Conservation (phyloP, 2,113 vertebrate species). For the Apeltes quadracus region DNA sequence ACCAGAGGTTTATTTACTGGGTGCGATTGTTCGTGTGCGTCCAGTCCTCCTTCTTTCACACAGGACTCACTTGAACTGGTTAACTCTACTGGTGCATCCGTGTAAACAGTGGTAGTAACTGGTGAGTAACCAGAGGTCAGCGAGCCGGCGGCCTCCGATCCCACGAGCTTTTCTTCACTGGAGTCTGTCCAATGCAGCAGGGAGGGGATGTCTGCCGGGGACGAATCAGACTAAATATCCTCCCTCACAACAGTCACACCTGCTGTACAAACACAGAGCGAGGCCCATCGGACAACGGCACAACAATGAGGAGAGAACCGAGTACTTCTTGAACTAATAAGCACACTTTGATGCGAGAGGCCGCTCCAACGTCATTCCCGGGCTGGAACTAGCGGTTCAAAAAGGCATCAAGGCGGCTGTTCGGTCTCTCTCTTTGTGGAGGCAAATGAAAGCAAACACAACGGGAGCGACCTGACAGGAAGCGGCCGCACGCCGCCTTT, state of each 20-base stretch:
- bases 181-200: constrained; percentile 53
- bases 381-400: constrained; percentile 40
- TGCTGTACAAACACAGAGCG: constrained; percentile 68
- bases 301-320: constrained; percentile 73
- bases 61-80: background rate
- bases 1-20: background rate
- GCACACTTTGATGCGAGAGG: constrained; percentile 68
- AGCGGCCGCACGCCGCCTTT: constrained; percentile 51
- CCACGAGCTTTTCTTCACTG: constrained; percentile 31
- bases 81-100: background rate
- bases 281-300: constrained; percentile 51
- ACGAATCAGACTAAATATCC: constrained; percentile 81
- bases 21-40: background rate
- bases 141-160: constrained; percentile 37
- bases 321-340: constrained; percentile 74
- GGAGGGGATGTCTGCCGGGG: constrained; percentile 66
- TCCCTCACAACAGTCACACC: constrained; percentile 69
- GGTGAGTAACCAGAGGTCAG: constrained; percentile 12
- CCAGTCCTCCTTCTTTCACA: background rate
- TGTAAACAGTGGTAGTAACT: constrained; percentile 13
- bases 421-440: constrained; percentile 59
- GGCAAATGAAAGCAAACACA: constrained; percentile 57
- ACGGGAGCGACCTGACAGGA: constrained; percentile 43
- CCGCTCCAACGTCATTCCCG: constrained; percentile 49
- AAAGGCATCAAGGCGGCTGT: constrained; percentile 56